A percentile compares a stretch with the other conserved stretches of the same genome.
Conservation (phyloP, 2,797 vertebrate genomes). For the Varecia variegata region DNA sequence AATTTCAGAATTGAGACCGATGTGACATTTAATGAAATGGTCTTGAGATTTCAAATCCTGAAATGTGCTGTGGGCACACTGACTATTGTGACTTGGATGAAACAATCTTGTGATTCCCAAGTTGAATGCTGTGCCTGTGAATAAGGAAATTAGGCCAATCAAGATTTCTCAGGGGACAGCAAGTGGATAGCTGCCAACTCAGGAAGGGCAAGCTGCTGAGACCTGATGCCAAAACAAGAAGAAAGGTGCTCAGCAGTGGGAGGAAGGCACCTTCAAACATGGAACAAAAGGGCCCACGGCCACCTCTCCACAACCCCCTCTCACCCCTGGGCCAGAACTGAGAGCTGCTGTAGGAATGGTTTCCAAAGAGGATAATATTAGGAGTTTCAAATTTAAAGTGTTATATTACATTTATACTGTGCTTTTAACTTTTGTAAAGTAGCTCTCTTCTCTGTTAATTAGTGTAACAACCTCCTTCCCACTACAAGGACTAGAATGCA, state of each 20-base stretch:
- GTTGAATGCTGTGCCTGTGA: neutral
- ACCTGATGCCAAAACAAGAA: conserved; percentile 7
- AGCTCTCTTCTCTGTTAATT: neutral
- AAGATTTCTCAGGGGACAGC: conserved; percentile 16
- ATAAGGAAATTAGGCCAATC: conserved; percentile 29
- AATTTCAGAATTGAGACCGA: neutral
- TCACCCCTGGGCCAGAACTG: neutral
- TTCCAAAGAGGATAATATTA: neutral
- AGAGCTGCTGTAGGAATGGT: neutral
- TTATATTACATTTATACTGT: neutral
- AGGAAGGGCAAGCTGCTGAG: neutral
- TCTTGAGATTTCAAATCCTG: neutral
- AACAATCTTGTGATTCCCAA: conserved; percentile 30
- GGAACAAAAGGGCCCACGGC: neutral
- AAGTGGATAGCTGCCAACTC: neutral
- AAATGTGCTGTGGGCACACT: neutral
- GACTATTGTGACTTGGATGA: neutral
- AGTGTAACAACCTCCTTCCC: neutral
- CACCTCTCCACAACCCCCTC: neutral
- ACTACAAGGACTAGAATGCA: neutral
- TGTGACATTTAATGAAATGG: neutral
- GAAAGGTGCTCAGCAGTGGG: neutral
- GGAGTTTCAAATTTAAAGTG: neutral
- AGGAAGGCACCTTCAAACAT: neutral
- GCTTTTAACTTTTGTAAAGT: neutral